Evolutionary conservation across 2,888 invertebrate species (phyloP).

Genomic region (Clivina fossor): DNA sequence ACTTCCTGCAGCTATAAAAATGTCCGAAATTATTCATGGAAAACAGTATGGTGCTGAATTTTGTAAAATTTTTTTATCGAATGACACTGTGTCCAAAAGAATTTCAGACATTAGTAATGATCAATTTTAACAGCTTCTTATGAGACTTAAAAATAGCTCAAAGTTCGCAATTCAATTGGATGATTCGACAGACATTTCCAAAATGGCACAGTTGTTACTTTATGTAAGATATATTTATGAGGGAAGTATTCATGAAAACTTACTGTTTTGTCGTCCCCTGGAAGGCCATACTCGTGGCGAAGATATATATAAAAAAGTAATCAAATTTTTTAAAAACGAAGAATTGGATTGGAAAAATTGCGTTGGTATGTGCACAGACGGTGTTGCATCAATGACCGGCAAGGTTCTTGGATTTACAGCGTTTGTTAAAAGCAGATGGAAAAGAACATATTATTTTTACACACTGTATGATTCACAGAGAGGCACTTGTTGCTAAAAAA

Average conservation of each 20-base stretch:
- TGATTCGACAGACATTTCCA: constrained; percentile 21
- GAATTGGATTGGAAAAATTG: constrained; percentile 14
- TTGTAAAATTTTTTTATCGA: constrained; percentile 24
- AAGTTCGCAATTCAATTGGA: constrained; percentile 30
- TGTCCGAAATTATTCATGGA: constrained; percentile 26
- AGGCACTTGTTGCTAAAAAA: constrained; percentile 40
- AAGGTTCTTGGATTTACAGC: constrained; percentile 9
- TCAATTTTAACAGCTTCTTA: too few relatives aligned
- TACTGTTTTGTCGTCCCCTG: too few relatives aligned
- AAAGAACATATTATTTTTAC: constrained; percentile 21
- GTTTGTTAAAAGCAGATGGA: constrained; percentile 7
- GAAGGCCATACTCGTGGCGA: constrained; percentile 6
- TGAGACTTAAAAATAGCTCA: constrained; percentile 19
- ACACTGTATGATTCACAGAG: constrained; percentile 40
- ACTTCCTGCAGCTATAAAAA: constrained; percentile 29
- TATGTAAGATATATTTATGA: too few relatives aligned
- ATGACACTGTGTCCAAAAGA: too few relatives aligned
- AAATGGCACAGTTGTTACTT: constrained; percentile 19
- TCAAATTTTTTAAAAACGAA: constrained; percentile 24
- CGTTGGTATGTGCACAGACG: constrained; percentile 19
- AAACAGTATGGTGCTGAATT: constrained; percentile 15
- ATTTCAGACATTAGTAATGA: too few relatives aligned
- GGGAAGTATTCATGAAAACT: too few relatives aligned
- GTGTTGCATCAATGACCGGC: constrained; percentile 14
- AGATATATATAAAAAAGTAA: constrained; percentile 25